These are phyloP conservation scores for Pseudococcus viburni DNA, from an alignment of 2,888 invertebrate genomes.

Conservation along the genomic window DNA sequence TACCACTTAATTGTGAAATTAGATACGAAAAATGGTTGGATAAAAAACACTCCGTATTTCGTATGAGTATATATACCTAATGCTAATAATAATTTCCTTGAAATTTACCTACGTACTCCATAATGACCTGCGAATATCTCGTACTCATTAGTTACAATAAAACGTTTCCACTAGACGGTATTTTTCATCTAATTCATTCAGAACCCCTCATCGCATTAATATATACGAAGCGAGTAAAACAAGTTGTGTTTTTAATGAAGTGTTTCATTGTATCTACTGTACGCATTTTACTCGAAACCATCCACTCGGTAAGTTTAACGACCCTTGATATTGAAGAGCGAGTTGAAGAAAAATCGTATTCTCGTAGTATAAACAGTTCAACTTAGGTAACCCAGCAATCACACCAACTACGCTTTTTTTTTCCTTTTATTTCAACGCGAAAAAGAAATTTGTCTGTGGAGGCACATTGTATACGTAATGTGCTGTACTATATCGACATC, in stretches of 20 bases:
- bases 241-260: conserved; percentile 51
- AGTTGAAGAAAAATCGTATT: conserved; percentile 2
- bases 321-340: conserved; percentile 31
- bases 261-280: conserved; percentile 1
- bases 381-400: neutral
- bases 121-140: neutral
- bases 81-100: too few species aligned
- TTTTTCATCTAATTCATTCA: conserved; percentile 33
- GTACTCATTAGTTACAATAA: too few species aligned
- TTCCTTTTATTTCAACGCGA: neutral
- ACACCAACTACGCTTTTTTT: neutral
- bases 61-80: too few species aligned
- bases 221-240: neutral
- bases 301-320: conserved; percentile 43
- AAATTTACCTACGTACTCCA: too few species aligned
- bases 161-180: neutral
- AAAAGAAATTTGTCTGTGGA: neutral
- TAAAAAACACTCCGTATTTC: too few species aligned
- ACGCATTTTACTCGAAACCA: neutral
- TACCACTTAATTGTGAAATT: too few species aligned
- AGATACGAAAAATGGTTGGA: too few species aligned
- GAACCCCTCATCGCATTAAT: neutral
- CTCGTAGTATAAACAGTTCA: neutral
- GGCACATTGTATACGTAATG: neutral
- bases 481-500: conserved; percentile 28